Conservation (phyloP, 1,140 invertebrate species). For the Muscidifurax raptorellus region DNA sequence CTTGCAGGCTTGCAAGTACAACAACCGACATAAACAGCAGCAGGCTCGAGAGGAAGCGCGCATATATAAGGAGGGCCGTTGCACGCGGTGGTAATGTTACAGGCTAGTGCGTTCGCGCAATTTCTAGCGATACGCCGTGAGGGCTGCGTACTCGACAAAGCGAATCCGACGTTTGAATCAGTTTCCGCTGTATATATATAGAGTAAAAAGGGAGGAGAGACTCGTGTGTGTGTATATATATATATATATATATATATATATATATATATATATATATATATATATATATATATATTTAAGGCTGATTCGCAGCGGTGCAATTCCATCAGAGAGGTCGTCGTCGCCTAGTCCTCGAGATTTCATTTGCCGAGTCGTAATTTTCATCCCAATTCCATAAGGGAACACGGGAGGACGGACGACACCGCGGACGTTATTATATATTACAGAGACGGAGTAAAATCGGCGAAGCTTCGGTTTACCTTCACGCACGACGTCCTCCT, state of each 20-base stretch:
- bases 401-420: constrained; percentile 14
- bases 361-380: constrained; percentile 68
- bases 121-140: constrained; percentile 16
- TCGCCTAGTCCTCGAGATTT: constrained; percentile 58
- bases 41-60: background rate
- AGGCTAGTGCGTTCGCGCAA: constrained; percentile 24
- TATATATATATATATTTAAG: background rate
- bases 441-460: no score
- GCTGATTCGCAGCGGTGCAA: background rate
- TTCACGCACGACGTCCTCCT: background rate
- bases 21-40: background rate
- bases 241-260: no score
- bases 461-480: background rate
- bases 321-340: background rate
- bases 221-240: no score
- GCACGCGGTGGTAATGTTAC: constrained; percentile 23
- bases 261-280: no score
- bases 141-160: constrained; percentile 17
- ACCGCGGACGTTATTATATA: constrained; percentile 54
- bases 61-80: constrained; percentile 10
- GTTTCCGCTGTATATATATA: constrained; percentile 18
- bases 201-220: background rate
- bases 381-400: constrained; percentile 56
- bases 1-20: constrained; percentile 15
- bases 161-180: constrained; percentile 46